Evolutionary conservation across 2,797 vertebrate genomes (phyloP).

Genomic region (Taeniopygia guttata): DNA sequence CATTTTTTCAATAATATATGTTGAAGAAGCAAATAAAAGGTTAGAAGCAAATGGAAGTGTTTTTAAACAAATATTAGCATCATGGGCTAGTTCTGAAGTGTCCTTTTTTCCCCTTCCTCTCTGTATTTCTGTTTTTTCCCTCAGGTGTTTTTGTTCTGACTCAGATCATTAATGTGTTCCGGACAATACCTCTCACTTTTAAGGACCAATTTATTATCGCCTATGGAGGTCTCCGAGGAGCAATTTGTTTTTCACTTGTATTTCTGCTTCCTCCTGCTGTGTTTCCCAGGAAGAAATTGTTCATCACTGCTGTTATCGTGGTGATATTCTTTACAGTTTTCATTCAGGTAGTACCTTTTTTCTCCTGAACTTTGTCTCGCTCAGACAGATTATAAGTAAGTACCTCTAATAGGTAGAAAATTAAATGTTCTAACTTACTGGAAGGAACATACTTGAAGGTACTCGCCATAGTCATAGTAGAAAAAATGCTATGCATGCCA

Average conservation of each 20-base stretch:
- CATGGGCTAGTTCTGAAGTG: neutral
- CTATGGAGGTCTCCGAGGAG: constrained; percentile 93
- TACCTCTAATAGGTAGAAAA: neutral
- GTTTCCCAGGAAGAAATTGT: constrained; percentile 87
- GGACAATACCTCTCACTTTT: constrained; percentile 90
- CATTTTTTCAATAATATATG: neutral
- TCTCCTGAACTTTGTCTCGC: neutral
- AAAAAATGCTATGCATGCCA: neutral
- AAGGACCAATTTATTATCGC: constrained; percentile 97
- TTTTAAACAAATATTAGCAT: neutral
- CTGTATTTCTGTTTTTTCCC: neutral
- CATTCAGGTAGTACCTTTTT: constrained; percentile 83
- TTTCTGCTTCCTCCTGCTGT: constrained; percentile 88
- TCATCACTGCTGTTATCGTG: constrained; percentile 90
- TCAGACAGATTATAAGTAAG: neutral
- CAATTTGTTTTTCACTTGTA: constrained; percentile 92
- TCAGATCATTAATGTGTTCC: constrained; percentile 94
- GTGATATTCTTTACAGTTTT: constrained; percentile 97
- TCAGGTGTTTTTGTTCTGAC: constrained; percentile 92
- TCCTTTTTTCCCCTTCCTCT: neutral
- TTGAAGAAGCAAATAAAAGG: neutral
- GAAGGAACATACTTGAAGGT: neutral
- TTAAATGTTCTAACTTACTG: neutral
- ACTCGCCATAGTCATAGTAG: neutral
- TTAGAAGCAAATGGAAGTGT: neutral